Conservation (phyloP, 2,888 invertebrate genomes). For the Galerucella nymphaeae region DNA sequence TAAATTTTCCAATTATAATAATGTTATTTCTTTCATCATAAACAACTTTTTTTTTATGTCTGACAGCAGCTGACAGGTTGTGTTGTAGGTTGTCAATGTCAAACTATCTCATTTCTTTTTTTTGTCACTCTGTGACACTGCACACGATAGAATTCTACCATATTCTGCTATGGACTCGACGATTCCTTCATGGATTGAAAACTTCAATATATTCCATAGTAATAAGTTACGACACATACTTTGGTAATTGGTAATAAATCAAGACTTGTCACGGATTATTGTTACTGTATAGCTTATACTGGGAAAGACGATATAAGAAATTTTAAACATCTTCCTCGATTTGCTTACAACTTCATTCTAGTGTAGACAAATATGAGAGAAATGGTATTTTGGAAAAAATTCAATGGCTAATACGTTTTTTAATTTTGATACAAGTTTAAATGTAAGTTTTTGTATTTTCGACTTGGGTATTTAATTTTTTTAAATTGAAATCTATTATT, state of each 20-base stretch:
- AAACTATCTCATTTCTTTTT: too few relatives aligned
- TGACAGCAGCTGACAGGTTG: too few relatives aligned
- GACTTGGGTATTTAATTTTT: background rate
- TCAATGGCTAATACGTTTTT: slow-evolving; percentile 90
- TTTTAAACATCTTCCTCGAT: background rate
- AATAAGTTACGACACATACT: too few relatives aligned
- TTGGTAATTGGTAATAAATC: too few relatives aligned
- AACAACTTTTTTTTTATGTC: background rate
- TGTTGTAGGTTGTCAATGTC: background rate
- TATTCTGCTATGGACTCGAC: too few relatives aligned
- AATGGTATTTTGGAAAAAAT: slow-evolving; percentile 40
- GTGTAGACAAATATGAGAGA: slow-evolving; percentile 28
- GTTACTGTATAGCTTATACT: background rate
- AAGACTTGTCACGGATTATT: too few relatives aligned
- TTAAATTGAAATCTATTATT: slow-evolving; percentile 19
- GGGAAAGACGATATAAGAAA: background rate
- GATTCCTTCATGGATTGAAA: too few relatives aligned
- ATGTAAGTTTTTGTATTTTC: slow-evolving; percentile 71
- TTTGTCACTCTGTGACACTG: too few relatives aligned
- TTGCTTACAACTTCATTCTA: slow-evolving; percentile 24
- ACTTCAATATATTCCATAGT: too few relatives aligned
- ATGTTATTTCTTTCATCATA: background rate
- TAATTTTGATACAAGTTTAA: slow-evolving; percentile 82
- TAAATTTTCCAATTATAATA: background rate
- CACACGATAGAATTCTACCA: too few relatives aligned